Evolutionary conservation across 1,140 invertebrate species (phyloP).

Genomic region (roundworm (Caenorhabditis elegans)): WBcel235 BX284602.5:6179501-6180000

Average conservation of each 20-base stretch:
- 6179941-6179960: not conserved
- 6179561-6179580: too few relatives aligned
- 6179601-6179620: too few relatives aligned
- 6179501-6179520: too few relatives aligned
- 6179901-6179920: not conserved
- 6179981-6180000: not conserved
- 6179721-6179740: constrained; percentile 22
- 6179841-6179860: not conserved
- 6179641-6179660: too few relatives aligned
- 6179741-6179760: constrained; percentile 12
- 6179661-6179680: not conserved
- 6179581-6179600: too few relatives aligned
- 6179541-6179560: too few relatives aligned
- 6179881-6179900: constrained; percentile 3
- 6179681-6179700: not conserved
- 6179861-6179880: not conserved
- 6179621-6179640: too few relatives aligned
- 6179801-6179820: not conserved
- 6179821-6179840: constrained; percentile 14
- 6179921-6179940: not conserved
- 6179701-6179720: not conserved
- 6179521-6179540: too few relatives aligned
- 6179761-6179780: not conserved
- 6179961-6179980: not conserved
- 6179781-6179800: not conserved